Conservation (phyloP, 2,888 invertebrate species). For the Meandrusa payeni region DNA sequence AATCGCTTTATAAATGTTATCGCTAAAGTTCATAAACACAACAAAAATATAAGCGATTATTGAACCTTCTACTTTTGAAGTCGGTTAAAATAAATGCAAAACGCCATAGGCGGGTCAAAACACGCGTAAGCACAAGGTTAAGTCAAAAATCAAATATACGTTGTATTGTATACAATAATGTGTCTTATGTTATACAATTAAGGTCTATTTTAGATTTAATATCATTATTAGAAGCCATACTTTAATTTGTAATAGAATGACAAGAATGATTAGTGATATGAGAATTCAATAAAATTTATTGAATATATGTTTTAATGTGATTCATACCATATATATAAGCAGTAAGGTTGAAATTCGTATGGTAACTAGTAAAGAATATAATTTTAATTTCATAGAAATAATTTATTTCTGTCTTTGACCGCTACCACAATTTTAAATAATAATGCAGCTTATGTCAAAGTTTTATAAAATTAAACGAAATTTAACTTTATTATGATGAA, state of each 20-base stretch:
- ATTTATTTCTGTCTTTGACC: conserved; percentile 53
- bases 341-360: conserved; percentile 29
- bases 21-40: too few species aligned
- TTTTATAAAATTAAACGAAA: conserved; percentile 5
- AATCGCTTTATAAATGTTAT: too few species aligned
- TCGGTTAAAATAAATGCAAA: too few species aligned
- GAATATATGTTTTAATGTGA: conserved; percentile 23
- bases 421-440: conserved; percentile 26
- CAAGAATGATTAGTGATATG: conserved; percentile 48
- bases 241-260: conserved; percentile 26
- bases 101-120: conserved; percentile 50
- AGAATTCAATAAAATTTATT: conserved; percentile 43
- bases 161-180: conserved; percentile 20
- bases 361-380: conserved; percentile 31
- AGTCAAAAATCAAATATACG: conserved; percentile 29
- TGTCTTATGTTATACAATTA: too few species aligned
- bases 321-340: conserved; percentile 16
- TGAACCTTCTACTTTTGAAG: too few species aligned
- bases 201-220: too few species aligned
- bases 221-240: too few species aligned
- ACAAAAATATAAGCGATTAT: too few species aligned
- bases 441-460: background rate
- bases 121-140: conserved; percentile 41
- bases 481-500: conserved; percentile 5
- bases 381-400: conserved; percentile 42